Evolutionary conservation across 2,113 vertebrate genomes (phyloP), one percentile per base, ranked within the genome.

Genomic region (Felis catus): DNA sequence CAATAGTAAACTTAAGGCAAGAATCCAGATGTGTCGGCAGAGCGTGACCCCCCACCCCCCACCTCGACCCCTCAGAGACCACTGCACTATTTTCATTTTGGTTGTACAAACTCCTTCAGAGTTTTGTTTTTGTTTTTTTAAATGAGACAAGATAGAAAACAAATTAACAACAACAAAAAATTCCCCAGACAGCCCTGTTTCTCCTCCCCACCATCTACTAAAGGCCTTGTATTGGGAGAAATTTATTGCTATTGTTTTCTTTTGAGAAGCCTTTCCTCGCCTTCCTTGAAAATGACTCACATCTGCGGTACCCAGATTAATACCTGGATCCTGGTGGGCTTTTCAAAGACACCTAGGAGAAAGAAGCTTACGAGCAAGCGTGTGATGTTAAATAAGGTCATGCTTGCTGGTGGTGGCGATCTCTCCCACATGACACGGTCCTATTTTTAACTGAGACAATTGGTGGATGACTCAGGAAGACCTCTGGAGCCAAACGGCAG

Each of bases 371-470:
- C 11, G 76, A 55, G n/a, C 41, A 80, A 96, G 87, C 2, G 12
- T 68, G 36, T 45, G 11, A 58, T 76, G 90, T 97, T 96, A 97
- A 97, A 9, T 96, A 84, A 98, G 98, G 98, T 97, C 97, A 94
- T 10, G 91, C 90, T 95, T 85, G 80, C 94, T 94, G 71, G 36
- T 82, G 53, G 29, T 53, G 85, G 80, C 93, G 55, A 93, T 89
- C 82, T 45, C 21, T n/a, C 90, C 94, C 91, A 23, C 95, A 97
- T 97, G 95, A 97, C 84, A 66, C 0, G 45, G 88, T 39, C 29
- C 97, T 98, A 98, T 98, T 97, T 98, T 97, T 97, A 98, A 96
- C 89, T 0, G 92, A 96, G 97, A 98, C 97, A 98, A 98, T 98
- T 97, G 97, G 96, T 97, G 84, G 97, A 94, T 98, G 97, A 96